Evolutionary conservation across 2,113 vertebrate genomes (phyloP).

Genomic region (Elachura formosa): DNA sequence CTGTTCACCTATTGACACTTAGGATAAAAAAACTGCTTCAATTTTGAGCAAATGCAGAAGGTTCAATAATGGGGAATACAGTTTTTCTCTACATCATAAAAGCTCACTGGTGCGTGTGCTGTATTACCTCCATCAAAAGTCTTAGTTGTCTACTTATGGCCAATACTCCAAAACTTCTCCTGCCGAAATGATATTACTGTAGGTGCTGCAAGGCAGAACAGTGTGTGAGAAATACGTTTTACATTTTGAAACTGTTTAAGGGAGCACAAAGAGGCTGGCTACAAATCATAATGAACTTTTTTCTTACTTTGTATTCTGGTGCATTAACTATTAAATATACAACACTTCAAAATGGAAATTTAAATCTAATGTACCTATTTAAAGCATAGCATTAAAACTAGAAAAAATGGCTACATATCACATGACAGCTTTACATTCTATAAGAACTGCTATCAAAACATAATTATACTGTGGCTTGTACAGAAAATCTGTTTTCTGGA

Average conservation of each 20-base stretch:
- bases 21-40: conserved; percentile 23
- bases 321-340: conserved; percentile 37
- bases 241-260: conserved; percentile 11
- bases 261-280: conserved; percentile 25
- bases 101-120: not conserved
- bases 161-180: conserved; percentile 20
- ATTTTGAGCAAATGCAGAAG: not conserved
- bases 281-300: conserved; percentile 8
- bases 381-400: conserved; percentile 45
- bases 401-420: conserved; percentile 13
- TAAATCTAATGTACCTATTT: conserved; percentile 49
- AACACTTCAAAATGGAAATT: conserved; percentile 37
- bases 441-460: conserved; percentile 50
- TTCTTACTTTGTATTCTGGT: conserved; percentile 34
- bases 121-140: not conserved
- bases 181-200: not conserved
- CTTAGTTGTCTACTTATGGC: not conserved
- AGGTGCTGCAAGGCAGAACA: conserved; percentile 6
- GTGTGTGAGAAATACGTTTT: not conserved
- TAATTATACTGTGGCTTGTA: conserved; percentile 65
- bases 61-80: not conserved
- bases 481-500: conserved; percentile 47
- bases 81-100: not conserved
- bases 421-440: conserved; percentile 48
- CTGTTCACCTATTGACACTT: not conserved